Evolutionary conservation across 2,113 vertebrate species (phyloP).

Genomic region (Scomber japonicus): DNA sequence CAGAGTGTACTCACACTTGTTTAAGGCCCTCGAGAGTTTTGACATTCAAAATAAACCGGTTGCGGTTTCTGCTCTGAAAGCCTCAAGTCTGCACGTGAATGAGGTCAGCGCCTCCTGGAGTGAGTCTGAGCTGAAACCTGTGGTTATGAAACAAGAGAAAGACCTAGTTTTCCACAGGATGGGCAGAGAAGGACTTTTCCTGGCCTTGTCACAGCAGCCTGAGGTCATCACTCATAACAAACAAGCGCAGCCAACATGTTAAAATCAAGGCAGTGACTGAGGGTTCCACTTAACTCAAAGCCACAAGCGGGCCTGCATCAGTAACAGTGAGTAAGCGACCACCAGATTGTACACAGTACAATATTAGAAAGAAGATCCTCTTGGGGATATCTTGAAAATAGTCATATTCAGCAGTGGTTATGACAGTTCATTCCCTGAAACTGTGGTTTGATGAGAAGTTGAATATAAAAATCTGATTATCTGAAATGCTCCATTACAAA

Average conservation of each 20-base stretch:
- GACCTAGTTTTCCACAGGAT: constrained; percentile 51
- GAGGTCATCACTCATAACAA: constrained; percentile 54
- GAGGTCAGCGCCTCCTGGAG: constrained; percentile 53
- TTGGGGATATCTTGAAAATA: neutral
- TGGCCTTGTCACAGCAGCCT: constrained; percentile 49
- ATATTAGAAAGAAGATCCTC: neutral
- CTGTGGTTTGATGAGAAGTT: constrained; percentile 31
- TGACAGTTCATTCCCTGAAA: constrained; percentile 31
- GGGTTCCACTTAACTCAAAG: constrained; percentile 26
- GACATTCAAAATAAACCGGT: constrained; percentile 61
- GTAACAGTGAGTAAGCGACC: constrained; percentile 21
- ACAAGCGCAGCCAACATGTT: constrained; percentile 24
- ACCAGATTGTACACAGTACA: neutral
- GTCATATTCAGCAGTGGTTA: neutral
- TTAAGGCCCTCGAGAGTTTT: constrained; percentile 32
- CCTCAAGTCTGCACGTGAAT: constrained; percentile 55
- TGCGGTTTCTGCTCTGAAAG: constrained; percentile 36
- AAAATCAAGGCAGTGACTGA: constrained; percentile 3
- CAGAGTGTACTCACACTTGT: constrained; percentile 12
- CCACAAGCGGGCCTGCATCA: neutral
- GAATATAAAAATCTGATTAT: neutral
- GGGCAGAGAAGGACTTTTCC: constrained; percentile 62
- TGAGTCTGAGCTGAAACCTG: constrained; percentile 30
- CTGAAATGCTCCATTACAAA: neutral
- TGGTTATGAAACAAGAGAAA: constrained; percentile 65